Base-by-base conservation (phyloP, 2,888 invertebrate genomes). In the Biston stratarius region DNA sequence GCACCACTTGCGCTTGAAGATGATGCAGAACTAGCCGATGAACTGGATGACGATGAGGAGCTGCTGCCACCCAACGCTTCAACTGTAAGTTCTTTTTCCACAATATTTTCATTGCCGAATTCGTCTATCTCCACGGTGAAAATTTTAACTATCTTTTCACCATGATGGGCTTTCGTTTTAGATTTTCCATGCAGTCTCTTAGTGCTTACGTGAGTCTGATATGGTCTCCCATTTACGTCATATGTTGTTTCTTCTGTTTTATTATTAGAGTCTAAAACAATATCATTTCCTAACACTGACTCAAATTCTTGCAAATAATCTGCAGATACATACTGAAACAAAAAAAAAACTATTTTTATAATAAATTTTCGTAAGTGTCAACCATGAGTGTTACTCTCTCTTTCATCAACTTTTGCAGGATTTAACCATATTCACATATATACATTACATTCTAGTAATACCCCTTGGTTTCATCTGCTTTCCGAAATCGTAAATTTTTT, bases 61-160 rank as follows among this genome's bases (percentile, higher is more conserved):
- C 52, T 51, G 40, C 49, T 33, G 42, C 65, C n/a, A 1, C 7
- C 3, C 9, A 59, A 10, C 0, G 59, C 79, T 44, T 80, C 81
- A 12, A 89, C 82, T 0, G 84, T 72, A 0, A 84, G 78, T 72
- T 91, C 90, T 71, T 86, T 80, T 74, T 91, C 90, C n/a, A 71
- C 74, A 8, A 91, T 75, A 0, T 57, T 72, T 73, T 87, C 83
- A 11, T 82, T 74, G 5, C 91, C 92, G 0, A 49, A 12, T 1
- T 76, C 79, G 61, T 90, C 88, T 0, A 72, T 70, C 15, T 77
- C 79, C 1, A 89, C 82, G 0, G 76, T 72, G 5, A 87, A 71
- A 0, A 71, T 84, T 70, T 75, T 77, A 3, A 81, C 73, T 15
- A 80, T 68, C 49, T 80, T 82, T 56, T 84, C 83, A 12, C 65